A percentile compares a stretch with the other conserved stretches of the same genome.
Evolutionary conservation across 2,888 invertebrate species (phyloP).

Genomic region (Galeopsomyia nigrocyanea): DNA sequence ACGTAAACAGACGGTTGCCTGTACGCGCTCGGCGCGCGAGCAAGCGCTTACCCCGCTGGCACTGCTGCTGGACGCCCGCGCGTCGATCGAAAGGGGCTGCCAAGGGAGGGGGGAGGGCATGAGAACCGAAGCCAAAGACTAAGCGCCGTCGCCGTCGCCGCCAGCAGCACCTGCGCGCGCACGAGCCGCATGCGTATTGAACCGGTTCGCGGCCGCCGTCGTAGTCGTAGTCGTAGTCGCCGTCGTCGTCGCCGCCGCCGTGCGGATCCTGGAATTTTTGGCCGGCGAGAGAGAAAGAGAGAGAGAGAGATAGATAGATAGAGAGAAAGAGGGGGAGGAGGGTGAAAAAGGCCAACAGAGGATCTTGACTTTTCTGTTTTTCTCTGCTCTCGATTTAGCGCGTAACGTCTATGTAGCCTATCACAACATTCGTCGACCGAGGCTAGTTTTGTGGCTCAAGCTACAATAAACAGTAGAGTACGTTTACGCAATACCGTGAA

Average conservation of each 20-base stretch:
- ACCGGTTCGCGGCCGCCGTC: slow-evolving; percentile 48
- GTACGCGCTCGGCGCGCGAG: neutral
- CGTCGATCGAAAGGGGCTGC: neutral
- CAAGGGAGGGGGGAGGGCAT: neutral
- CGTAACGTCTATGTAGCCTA: no score
- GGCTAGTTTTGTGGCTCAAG: no score
- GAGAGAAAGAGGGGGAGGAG: no score
- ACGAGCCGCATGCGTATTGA: slow-evolving; percentile 65
- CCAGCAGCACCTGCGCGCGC: slow-evolving; percentile 1
- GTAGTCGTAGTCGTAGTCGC: slow-evolving; percentile 13
- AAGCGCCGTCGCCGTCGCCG: slow-evolving; percentile 11
- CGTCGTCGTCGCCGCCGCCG: slow-evolving; percentile 1
- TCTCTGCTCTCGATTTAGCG: no score
- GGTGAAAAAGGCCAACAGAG: no score
- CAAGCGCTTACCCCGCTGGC: slow-evolving; percentile 14
- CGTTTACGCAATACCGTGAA: no score
- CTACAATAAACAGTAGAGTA: no score
- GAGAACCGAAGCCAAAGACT: neutral
- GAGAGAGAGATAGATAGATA: no score
- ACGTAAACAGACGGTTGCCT: slow-evolving; percentile 25
- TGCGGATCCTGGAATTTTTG: neutral
- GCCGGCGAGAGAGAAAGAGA: no score
- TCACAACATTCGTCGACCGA: no score
- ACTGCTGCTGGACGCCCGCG: slow-evolving; percentile 35
- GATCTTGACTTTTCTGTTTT: no score